Evolutionary conservation across 1,140 invertebrate species (phyloP).

Genomic region (Liolophura sinensis): DNA sequence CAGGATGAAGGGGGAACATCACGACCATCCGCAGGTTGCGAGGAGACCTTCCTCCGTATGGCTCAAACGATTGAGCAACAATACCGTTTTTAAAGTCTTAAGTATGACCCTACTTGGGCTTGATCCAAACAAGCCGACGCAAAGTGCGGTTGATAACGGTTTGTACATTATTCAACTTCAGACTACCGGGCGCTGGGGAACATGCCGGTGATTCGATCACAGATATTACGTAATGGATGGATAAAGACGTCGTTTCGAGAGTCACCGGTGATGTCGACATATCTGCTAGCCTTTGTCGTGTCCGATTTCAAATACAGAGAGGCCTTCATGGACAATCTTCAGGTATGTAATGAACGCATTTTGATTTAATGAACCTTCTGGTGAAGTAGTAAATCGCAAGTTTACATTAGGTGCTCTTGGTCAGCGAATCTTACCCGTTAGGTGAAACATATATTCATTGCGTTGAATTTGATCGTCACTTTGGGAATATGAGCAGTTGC

Average conservation of each 20-base stretch:
- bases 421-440: background rate
- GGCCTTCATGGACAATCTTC: constrained; percentile 31
- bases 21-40: no score
- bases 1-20: no score
- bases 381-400: background rate
- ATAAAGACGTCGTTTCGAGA: constrained; percentile 43
- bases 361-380: background rate
- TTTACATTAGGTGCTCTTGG: background rate
- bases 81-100: no score
- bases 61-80: no score
- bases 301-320: constrained; percentile 46
- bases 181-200: constrained; percentile 83
- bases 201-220: constrained; percentile 67
- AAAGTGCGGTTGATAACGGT: no score
- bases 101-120: no score
- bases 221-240: constrained; percentile 26
- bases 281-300: constrained; percentile 60
- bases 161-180: constrained; percentile 11
- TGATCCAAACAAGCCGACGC: no score
- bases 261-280: constrained; percentile 62
- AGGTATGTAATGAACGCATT: constrained; percentile 23
- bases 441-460: background rate
- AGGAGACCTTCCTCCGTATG: no score
- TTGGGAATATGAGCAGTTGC: no score
- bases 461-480: no score